Evolutionary conservation across 2,113 vertebrate genomes (phyloP).

Genomic region (Entomyzon cyanotis): DNA sequence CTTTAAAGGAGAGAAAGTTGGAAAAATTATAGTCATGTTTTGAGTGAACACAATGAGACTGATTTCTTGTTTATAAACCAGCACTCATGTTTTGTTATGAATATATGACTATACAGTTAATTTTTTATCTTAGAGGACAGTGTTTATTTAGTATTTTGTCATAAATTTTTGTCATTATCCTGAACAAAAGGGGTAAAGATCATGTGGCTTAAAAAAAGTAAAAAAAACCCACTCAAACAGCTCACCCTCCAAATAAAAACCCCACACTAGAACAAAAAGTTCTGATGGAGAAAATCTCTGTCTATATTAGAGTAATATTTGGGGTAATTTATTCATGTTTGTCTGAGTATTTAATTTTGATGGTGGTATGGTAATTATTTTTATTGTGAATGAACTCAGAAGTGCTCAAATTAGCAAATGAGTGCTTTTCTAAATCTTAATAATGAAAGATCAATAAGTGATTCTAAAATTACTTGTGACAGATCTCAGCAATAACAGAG

Average conservation of each 20-base stretch:
- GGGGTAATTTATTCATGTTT: neutral
- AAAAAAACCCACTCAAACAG: neutral
- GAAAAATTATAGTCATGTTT: neutral
- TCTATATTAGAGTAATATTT: neutral
- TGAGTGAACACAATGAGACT: neutral
- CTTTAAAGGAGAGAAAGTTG: neutral
- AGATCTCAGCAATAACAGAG: neutral
- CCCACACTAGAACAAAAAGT: neutral
- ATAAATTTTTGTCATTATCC: neutral
- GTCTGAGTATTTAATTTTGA: neutral
- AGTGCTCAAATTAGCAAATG: neutral
- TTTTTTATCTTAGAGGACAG: neutral
- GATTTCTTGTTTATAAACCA: neutral
- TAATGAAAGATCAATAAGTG: neutral
- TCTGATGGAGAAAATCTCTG: neutral
- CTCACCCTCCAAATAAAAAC: neutral
- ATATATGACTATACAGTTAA: neutral
- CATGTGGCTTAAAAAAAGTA: neutral
- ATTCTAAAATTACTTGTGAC: slow-evolving; percentile 24
- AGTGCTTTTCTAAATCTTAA: slow-evolving; percentile 7
- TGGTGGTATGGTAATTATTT: neutral
- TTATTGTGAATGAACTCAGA: neutral
- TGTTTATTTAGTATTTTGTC: neutral
- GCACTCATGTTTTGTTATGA: neutral
- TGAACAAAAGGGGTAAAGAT: neutral